Evolutionary conservation across 2,113 vertebrate genomes (phyloP), one percentile per base, ranked within the genome.

Genomic region (Indri indri): DNA sequence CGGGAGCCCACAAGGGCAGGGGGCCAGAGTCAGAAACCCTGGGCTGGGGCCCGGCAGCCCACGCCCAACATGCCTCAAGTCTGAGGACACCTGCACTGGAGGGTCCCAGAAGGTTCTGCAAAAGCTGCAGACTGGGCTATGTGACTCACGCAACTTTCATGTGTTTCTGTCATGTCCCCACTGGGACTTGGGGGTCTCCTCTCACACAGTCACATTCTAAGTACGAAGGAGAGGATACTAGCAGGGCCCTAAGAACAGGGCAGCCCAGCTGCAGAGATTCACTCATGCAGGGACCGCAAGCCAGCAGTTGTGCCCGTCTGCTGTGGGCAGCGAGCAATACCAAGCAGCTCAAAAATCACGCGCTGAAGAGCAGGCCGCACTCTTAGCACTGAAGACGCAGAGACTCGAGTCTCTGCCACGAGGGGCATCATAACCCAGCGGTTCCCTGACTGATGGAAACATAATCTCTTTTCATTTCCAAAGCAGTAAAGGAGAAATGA

Each of bases 371-470:
- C 54, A 57, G 20, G 54, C 7, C 2, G 54, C 20, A 8, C 54
- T 20, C 54, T 57, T 0, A 57, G 25, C 61, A 63, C 27, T 30
- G 61, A 30, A 2, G 25, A 30, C 10, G 5, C 22, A 11, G 59
- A 25, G 54, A 57, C 52, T 18, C 57, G 8, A 18, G 30, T 14
- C 45, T 71, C 76, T 68, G 30, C 27, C 4, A 18, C 2, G 1
- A 2, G 50, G 34, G 34, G 16, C 16, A 14, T 8, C 2, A 0
- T 13, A 6, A 42, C 40, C n/a, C 6, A 25, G 27, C 0, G 22
- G 47, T 1, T n/a, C 47, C n/a, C n/a, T 7, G 22, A 22, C 5
- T 25, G 61, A 40, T 6, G 5, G 42, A 34, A 22, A 25, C 50
- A 61, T 16, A 3, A 4, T 13, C 22, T 61, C 40, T 59, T 17